Base-by-base conservation (phyloP, 2,888 invertebrate genomes). In the Rhagonycha lutea region DNA sequence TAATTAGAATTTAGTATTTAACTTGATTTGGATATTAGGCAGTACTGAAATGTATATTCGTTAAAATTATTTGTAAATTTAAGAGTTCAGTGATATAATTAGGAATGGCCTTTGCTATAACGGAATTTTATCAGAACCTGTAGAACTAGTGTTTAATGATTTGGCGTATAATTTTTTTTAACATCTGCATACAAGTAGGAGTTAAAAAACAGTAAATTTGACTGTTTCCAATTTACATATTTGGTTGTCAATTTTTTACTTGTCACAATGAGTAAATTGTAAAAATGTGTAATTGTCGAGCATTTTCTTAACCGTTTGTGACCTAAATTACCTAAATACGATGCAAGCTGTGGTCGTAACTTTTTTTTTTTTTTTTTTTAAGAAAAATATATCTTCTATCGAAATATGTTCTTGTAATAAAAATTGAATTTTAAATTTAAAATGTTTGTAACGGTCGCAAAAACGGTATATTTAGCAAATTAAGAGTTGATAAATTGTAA, bases 51-150 rank as follows among this genome's bases (percentile, higher is more conserved):
- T 47, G 47, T n/a, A 47, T 47, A 47, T 47, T 47, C 47, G 47
- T 47, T 47, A 47, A 47, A 47, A 47, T 47, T 26, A 12, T 18
- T 65, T 65, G 63, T 65, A 65, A 65, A 65, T 65, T 65, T 65
- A 65, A 65, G 63, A 65, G 63, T 65, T 65, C 63, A 24, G 23
- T 65, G 63, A 65, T 65, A 65, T 65, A 65, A 65, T 65, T 65
- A 65, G 63, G 63, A 65, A 65, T 65, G 26, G 26, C 63, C 63
- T 65, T 65, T 65, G 63, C 63, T 65, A 65, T 65, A 65, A 65
- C 63, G 63, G 63, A 65, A 65, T 65, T 65, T 65, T 65, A 65
- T 65, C 63, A 65, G 10, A 65, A 65, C 63, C 63, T 65, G 63
- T 65, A 65, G 63, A 65, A 65, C 63, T 65, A 65, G 63, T 47